Evolutionary conservation across 2,797 vertebrate species (phyloP), one percentile per base, ranked within the genome.

Genomic region (Ceyx erithaca): DNA sequence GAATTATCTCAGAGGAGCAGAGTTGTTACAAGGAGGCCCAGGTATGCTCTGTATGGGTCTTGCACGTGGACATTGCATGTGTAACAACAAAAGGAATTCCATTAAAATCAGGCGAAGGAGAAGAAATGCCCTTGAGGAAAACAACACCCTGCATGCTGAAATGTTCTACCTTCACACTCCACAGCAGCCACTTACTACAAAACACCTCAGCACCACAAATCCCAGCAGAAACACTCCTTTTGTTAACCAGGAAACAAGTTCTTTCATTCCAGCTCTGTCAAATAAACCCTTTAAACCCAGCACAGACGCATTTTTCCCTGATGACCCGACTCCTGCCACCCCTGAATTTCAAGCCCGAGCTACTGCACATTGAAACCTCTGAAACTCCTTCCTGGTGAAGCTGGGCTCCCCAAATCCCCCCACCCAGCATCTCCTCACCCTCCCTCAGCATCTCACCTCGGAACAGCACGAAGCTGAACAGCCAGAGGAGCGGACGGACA

Each of bases 371-470:
- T 6, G 7, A 8, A 30, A 45, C 1, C 2, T 62, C 28, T 37
- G 37, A 40, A 40, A 5, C 67, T 0, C 1, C 2, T 22, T 57
- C 68, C 41, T 1, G 21, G 40, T 5, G 30, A 20, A 12, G 11
- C 21, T 1, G 2, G 4, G 6, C n/a, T 58, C 79, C 89, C 79
- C 64, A 7, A 0, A 9, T 2, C 31, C 31, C 22, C 54, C n/a
- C 1, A 0, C 4, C 11, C 54, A 4, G 41, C 46, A 7, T 14
- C 0, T 1, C 16, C 33, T 15, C 2, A 1, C 10, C 48, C 26
- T 33, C 11, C 37, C 28, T 1, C 6, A 26, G 62, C 67, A 1
- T 55, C 97, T 97, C 97, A 98, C 97, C 97, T 97, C 31, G 95
- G 76, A 97, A 55, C 14, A 97, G 94, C 64, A 95, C 14, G 35